phyloP scores from a whole-genome alignment of 2,888 invertebrate species.

The Amaurobius ferox region DNA sequence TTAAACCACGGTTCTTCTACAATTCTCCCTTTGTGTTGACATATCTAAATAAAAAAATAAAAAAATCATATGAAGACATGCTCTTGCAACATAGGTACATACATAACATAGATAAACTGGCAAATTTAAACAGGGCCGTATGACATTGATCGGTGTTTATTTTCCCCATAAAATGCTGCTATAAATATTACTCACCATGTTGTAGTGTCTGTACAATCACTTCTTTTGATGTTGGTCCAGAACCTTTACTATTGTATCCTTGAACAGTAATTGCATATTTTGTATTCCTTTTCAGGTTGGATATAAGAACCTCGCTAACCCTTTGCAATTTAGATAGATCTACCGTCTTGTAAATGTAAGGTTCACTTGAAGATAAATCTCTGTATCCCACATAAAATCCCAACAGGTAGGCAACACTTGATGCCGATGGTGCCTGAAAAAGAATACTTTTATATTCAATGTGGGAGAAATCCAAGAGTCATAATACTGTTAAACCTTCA shows the following conservation, averaged over 20 bases:
- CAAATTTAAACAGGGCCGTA: too few relatives aligned
- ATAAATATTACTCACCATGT: slow-evolving; percentile 55
- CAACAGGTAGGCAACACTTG: slow-evolving; percentile 25
- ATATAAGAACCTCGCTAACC: slow-evolving; percentile 69
- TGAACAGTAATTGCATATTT: slow-evolving; percentile 75
- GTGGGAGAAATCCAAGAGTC: too few relatives aligned
- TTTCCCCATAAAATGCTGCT: too few relatives aligned
- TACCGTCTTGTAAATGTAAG: slow-evolving; percentile 60
- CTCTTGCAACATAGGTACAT: too few relatives aligned
- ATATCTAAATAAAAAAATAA: too few relatives aligned
- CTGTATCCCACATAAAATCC: slow-evolving; percentile 61
- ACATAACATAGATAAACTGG: too few relatives aligned
- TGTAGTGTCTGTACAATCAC: slow-evolving; percentile 59
- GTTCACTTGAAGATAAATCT: slow-evolving; percentile 46
- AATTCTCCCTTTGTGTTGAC: too few relatives aligned
- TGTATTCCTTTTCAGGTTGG: slow-evolving; percentile 53
- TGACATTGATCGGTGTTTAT: too few relatives aligned
- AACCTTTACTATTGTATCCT: slow-evolving; percentile 65
- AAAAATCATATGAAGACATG: too few relatives aligned
- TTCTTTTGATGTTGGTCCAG: slow-evolving; percentile 62
- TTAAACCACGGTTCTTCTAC: too few relatives aligned
- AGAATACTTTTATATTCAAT: too few relatives aligned
- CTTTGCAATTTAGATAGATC: slow-evolving; percentile 43
- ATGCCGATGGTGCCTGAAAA: slow-evolving; percentile 35
- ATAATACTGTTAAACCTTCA: too few relatives aligned